Evolutionary conservation across 2,888 invertebrate genomes (phyloP), one percentile per base, ranked within the genome.

Genomic region (Tachina grossa): DNA sequence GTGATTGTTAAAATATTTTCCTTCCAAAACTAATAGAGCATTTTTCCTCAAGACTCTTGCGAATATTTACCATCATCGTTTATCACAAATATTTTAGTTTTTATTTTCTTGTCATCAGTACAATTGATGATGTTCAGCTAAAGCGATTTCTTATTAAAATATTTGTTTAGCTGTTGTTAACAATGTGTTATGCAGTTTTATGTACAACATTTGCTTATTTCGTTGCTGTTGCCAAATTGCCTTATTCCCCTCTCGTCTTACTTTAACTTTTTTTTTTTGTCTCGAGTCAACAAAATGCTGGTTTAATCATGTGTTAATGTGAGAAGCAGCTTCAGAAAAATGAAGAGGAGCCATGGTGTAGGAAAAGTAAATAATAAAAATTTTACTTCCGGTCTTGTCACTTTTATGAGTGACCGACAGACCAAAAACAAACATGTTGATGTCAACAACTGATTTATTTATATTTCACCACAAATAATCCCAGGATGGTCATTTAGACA

Each of bases 291-390:
- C 85, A 71, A 79, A 63, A 66, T 75, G 78, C 68, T 83, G 16
- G 66, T 55, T 83, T 85, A 79, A 85, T 85, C 75, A 85, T 85
- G 85, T 85, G 85, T 72, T 83, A 85, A 85, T 83, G 78, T 79
- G 79, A 79, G 85, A 85, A 85, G 76, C 83, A 83, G 59, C 76
- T 75, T 83, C 71, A 85, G 85, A 82, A 79, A 74, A 81, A 51
- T 74, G 59, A 81, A 81, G 80, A 81, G 31, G 68, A 74, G 39
- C 57, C 31, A 66, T 74, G 65, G 11, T 51, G 10, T 19, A 65
- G 59, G 74, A 68, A 80, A 81, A 74, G 31, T 9, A 59, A 81
- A 74, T 68, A 75, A 61, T 75, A 59, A 74, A 14, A 19, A 55
- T 74, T 80, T 72, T 57, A 16, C 59, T 81, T 81, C 81, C 81